Evolutionary conservation across 2,888 invertebrate species (phyloP).

Genomic region (Cephus rjabovi): DNA sequence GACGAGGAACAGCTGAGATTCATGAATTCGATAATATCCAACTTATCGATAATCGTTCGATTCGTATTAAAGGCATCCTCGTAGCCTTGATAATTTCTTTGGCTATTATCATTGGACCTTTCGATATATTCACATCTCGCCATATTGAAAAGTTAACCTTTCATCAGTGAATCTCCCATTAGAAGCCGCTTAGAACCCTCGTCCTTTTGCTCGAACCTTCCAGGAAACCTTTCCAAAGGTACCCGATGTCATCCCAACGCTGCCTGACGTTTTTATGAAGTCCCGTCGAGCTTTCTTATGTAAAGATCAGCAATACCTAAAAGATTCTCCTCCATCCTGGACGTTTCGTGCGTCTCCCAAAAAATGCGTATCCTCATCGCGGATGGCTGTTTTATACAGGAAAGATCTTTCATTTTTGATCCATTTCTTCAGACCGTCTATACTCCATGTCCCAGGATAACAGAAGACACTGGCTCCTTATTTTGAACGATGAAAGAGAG

Average conservation of each 20-base stretch:
- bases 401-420: background rate
- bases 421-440: too few species aligned
- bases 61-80: background rate
- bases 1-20: conserved; percentile 64
- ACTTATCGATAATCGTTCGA: background rate
- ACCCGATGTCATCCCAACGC: background rate
- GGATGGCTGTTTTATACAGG: background rate
- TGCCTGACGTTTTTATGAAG: background rate
- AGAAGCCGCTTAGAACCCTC: background rate
- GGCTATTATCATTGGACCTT: background rate
- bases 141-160: background rate
- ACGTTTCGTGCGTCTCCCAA: background rate
- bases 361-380: background rate
- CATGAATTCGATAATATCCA: background rate
- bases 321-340: background rate
- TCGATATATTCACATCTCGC: background rate
- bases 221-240: background rate
- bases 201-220: background rate
- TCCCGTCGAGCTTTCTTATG: background rate
- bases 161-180: background rate
- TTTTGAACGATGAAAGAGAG: too few species aligned
- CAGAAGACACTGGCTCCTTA: too few species aligned
- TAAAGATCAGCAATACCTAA: background rate
- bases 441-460: too few species aligned
- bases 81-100: background rate